These are phyloP conservation scores for Phallusia fumigata DNA, from an alignment of 23 tunicate species.

Conservation along the genomic window DNA sequence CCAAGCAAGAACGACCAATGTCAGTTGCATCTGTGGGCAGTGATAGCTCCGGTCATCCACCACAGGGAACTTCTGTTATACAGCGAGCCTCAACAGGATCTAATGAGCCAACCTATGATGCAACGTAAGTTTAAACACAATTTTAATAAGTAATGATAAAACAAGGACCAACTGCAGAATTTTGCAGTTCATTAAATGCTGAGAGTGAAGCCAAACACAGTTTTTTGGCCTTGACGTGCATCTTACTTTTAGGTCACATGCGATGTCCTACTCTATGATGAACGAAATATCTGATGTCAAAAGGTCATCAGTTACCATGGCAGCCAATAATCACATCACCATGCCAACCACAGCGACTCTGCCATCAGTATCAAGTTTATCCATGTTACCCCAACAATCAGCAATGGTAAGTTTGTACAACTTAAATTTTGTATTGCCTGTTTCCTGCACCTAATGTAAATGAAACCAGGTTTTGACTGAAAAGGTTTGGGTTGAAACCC, in stretches of 20 bases:
- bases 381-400: not conserved
- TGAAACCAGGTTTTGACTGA: too few relatives aligned
- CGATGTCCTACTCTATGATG: slow-evolving; percentile 16
- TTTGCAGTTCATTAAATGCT: too few relatives aligned
- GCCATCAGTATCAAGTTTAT: not conserved
- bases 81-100: slow-evolving; percentile 8
- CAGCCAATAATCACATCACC: slow-evolving; percentile 1
- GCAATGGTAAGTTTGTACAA: not conserved
- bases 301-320: slow-evolving; percentile 4
- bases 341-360: slow-evolving; percentile 18
- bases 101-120: not conserved
- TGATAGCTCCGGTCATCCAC: not conserved
- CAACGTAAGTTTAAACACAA: not conserved
- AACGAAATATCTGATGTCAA: not conserved
- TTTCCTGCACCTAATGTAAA: too few relatives aligned
- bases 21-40: slow-evolving; percentile 28
- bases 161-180: too few relatives aligned
- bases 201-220: too few relatives aligned
- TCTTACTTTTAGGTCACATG: not conserved
- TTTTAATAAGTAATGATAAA: too few relatives aligned
- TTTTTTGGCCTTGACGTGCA: too few relatives aligned
- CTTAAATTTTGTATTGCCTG: too few relatives aligned
- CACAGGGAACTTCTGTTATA: not conserved
- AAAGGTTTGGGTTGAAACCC: too few relatives aligned
- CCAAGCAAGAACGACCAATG: slow-evolving; percentile 52